phyloP scores from a whole-genome alignment of 1,140 invertebrate species.

The Pinna nobilis region DNA sequence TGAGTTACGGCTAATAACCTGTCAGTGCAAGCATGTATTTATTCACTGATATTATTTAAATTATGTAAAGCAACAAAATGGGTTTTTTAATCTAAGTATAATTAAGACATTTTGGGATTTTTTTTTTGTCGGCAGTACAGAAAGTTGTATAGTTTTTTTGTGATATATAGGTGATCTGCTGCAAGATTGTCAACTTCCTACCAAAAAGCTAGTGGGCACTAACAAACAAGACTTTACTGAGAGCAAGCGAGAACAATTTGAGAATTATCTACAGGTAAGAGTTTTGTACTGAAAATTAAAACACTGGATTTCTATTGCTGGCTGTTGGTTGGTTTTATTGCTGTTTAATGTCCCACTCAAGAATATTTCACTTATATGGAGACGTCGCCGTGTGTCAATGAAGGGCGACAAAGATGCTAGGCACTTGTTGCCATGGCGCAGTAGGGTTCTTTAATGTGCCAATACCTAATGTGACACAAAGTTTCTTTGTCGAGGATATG shows the following conservation, averaged over 20 bases:
- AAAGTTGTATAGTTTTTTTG: not conserved
- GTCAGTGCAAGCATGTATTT: too few relatives aligned
- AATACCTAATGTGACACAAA: too few relatives aligned
- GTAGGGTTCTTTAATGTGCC: too few relatives aligned
- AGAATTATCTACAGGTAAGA: conserved; percentile 69
- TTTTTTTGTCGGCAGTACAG: not conserved
- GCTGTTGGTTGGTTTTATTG: too few relatives aligned
- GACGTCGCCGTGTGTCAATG: too few relatives aligned
- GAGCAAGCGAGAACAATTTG: conserved; percentile 67
- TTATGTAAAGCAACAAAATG: too few relatives aligned
- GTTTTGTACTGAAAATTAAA: not conserved
- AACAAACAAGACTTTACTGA: conserved; percentile 76
- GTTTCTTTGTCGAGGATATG: not conserved
- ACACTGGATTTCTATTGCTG: too few relatives aligned
- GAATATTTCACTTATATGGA: too few relatives aligned
- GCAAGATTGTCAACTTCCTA: conserved; percentile 83
- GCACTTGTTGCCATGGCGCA: too few relatives aligned
- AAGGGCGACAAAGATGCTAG: not conserved
- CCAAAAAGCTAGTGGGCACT: conserved; percentile 79
- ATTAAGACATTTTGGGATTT: not conserved
- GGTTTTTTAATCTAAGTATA: not conserved
- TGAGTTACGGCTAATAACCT: too few relatives aligned
- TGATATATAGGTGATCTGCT: conserved; percentile 79
- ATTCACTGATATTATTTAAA: too few relatives aligned
- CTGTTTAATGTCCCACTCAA: too few relatives aligned